Conservation (phyloP, 2,113 vertebrate species). For the Ammodytes dubius region DNA sequence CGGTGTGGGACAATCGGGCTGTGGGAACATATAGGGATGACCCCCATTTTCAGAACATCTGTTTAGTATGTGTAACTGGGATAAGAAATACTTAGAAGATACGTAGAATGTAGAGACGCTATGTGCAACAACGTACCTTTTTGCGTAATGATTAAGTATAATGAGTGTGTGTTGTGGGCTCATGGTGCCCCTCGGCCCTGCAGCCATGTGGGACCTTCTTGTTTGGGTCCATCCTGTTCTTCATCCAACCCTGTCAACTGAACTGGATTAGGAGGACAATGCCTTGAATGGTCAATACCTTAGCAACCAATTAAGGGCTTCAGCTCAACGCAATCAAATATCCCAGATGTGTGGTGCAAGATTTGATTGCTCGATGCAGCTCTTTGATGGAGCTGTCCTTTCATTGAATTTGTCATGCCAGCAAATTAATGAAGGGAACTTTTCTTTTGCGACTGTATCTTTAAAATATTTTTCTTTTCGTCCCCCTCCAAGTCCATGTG, state of each 20-base stretch:
- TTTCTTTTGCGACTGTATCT: background rate
- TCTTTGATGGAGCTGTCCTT: no score
- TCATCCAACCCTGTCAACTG: background rate
- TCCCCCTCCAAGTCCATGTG: slow-evolving; percentile 90
- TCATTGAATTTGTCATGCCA: no score
- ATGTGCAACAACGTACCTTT: no score
- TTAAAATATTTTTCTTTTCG: background rate
- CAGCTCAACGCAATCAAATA: background rate
- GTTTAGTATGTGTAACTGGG: background rate
- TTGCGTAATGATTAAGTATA: no score
- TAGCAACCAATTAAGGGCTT: background rate
- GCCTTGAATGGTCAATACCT: background rate
- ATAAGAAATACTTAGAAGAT: background rate
- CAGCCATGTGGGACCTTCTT: background rate
- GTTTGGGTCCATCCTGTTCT: background rate
- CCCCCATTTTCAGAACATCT: background rate
- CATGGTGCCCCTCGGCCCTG: no score
- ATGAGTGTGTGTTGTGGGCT: no score
- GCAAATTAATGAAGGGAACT: no score
- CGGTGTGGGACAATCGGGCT: no score
- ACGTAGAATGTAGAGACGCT: background rate
- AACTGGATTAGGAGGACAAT: background rate
- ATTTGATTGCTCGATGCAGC: background rate
- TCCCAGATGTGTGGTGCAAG: background rate
- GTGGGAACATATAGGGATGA: no score